These are phyloP conservation scores for Alaudala cheleensis DNA, from an alignment of 2,113 vertebrate genomes.

Conservation along the genomic window DNA sequence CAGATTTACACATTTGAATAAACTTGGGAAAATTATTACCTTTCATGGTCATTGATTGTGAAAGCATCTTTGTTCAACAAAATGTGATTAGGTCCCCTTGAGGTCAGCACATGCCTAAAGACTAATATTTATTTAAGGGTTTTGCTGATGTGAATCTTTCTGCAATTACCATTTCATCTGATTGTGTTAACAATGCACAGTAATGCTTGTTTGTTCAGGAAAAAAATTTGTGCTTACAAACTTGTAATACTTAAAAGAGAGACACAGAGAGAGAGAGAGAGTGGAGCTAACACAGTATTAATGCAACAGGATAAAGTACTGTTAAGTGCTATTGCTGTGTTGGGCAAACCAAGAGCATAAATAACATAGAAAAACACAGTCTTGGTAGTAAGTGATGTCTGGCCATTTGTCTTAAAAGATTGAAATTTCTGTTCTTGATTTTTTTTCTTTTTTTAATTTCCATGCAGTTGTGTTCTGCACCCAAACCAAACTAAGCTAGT, in stretches of 20 bases:
- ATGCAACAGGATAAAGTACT: neutral
- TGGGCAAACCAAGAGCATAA: neutral
- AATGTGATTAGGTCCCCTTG: neutral
- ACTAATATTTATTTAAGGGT: slow-evolving; percentile 16
- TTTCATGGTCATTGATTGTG: neutral
- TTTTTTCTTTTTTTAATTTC: neutral
- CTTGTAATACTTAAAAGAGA: neutral
- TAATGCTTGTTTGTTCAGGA: neutral
- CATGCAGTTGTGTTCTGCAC: neutral
- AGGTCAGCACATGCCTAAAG: slow-evolving; percentile 24
- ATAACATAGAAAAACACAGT: neutral
- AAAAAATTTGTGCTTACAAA: neutral
- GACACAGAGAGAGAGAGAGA: neutral
- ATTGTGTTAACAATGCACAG: slow-evolving; percentile 15
- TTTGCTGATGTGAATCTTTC: slow-evolving; percentile 11
- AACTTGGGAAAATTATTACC: neutral
- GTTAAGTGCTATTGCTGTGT: neutral
- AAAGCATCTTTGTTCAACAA: slow-evolving; percentile 10
- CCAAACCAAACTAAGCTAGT: neutral
- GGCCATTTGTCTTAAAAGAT: neutral
- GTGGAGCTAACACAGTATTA: neutral
- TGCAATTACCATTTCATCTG: slow-evolving; percentile 21
- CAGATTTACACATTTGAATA: neutral
- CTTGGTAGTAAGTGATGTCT: neutral
- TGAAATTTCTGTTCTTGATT: neutral